Evolutionary conservation across 2,113 vertebrate species (phyloP).

Genomic region (Sylvietta virens): DNA sequence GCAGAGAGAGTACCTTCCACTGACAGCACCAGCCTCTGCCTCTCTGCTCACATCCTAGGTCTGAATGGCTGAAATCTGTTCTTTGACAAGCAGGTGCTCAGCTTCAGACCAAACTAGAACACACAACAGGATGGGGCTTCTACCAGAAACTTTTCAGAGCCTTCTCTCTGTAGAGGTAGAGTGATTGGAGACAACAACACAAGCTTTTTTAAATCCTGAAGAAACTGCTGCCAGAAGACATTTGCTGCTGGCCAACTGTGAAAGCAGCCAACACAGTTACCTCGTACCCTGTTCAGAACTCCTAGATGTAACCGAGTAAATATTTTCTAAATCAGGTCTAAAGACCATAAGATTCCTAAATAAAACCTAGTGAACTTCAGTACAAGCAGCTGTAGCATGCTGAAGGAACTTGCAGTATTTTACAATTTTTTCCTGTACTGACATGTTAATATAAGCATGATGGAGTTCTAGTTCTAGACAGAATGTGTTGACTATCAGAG

Average conservation of each 20-base stretch:
- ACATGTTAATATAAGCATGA: background rate
- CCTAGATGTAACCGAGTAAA: background rate
- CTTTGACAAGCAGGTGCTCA: background rate
- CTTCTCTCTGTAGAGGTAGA: background rate
- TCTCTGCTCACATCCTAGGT: background rate
- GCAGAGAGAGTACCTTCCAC: background rate
- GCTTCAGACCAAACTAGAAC: background rate
- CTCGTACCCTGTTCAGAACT: background rate
- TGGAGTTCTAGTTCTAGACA: background rate
- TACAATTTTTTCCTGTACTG: background rate
- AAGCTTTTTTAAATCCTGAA: background rate
- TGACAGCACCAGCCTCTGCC: background rate
- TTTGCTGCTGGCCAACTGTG: background rate
- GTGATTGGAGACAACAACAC: background rate
- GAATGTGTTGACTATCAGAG: background rate
- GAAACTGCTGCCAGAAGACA: background rate
- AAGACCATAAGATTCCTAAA: background rate
- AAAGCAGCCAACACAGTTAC: background rate
- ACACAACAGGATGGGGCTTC: background rate
- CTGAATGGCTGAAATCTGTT: background rate
- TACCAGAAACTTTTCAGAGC: background rate
- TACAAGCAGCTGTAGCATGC: background rate
- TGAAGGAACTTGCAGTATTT: background rate
- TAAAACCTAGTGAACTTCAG: background rate
- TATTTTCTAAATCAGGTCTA: background rate